Evolutionary conservation across 2,113 vertebrate genomes (phyloP), one percentile per base, ranked within the genome.

Genomic region (Gobiocypris rarus): DNA sequence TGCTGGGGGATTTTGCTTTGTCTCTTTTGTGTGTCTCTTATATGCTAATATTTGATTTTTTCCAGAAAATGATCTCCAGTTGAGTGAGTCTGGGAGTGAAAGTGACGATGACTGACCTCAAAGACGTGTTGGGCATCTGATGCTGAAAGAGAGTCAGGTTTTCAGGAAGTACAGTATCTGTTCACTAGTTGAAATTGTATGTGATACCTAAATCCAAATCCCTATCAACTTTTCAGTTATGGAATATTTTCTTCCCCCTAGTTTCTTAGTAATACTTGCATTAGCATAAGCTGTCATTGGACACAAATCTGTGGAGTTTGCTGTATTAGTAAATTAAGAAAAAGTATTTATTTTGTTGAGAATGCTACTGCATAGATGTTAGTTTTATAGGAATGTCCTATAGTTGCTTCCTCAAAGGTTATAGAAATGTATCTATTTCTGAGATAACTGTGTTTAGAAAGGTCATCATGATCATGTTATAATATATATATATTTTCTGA

Each of bases 51-150:
- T 65, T 52, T 24, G 59, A 84, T 84, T 28, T 85, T 85, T 90
- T 95, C 83, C 95, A 99, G 98, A 98, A 92, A 98, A 92, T 67
- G 98, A 99, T 92, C 95, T 99, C 87, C 97, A 98, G 93, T 93
- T 99, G 89, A 99, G 98, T 90, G 98, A 99, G 85, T 98, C 98
- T 58, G 97, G 96, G 90, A 99, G 98, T 10, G 97, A 98, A 88
- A 99, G 97, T 83, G 97, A 97, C 80, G 95, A 96, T 88, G 94
- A 97, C 91, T 98, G 92, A 97, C 82, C 43, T 10, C 9, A 24
- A 17, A 15, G 1, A 24, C 1, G 17, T 65, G 24, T 73, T 65
- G 22, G 17, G 70, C 67, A 71, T 26, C 52, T 0, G 34, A 41
- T 84, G 63, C 19, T n/a, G 59, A 71, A 9, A 73, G 43, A 67